Evolutionary conservation across 2,888 invertebrate genomes (phyloP).

Genomic region (Meandrusa payeni): DNA sequence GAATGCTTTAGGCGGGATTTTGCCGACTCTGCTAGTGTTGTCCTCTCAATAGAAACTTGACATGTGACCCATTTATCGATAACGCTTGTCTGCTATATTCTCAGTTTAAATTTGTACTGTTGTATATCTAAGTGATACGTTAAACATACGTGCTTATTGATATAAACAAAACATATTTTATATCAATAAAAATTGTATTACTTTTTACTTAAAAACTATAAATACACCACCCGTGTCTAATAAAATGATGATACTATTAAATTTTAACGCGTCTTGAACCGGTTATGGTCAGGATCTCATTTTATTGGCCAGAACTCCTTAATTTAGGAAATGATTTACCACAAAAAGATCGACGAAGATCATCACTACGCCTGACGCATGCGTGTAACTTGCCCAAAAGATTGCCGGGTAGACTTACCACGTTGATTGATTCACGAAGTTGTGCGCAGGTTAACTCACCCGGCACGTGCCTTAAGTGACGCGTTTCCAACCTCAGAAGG

Average conservation of each 20-base stretch:
- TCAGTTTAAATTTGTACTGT: conserved; percentile 7
- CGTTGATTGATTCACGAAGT: conserved; percentile 77
- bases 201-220: no score
- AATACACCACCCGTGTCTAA: no score
- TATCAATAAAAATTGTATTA: no score
- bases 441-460: conserved; percentile 67
- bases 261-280: no score
- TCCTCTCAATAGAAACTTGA: conserved; percentile 27
- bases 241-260: no score
- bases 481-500: conserved; percentile 46
- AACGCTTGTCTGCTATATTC: conserved; percentile 28
- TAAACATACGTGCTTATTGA: no score
- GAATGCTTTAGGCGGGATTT: conserved; percentile 49
- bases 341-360: conserved; percentile 33
- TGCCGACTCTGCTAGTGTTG: conserved; percentile 33
- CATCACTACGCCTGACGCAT: conserved; percentile 63
- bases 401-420: conserved; percentile 63
- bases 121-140: no score
- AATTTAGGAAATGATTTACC: neutral
- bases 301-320: neutral
- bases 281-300: neutral
- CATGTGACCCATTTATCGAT: conserved; percentile 44
- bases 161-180: no score
- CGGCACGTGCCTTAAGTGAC: conserved; percentile 55
- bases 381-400: conserved; percentile 50